These are phyloP conservation scores for Dione juno DNA, from an alignment of 2,888 invertebrate species.

Conservation along the genomic window DNA sequence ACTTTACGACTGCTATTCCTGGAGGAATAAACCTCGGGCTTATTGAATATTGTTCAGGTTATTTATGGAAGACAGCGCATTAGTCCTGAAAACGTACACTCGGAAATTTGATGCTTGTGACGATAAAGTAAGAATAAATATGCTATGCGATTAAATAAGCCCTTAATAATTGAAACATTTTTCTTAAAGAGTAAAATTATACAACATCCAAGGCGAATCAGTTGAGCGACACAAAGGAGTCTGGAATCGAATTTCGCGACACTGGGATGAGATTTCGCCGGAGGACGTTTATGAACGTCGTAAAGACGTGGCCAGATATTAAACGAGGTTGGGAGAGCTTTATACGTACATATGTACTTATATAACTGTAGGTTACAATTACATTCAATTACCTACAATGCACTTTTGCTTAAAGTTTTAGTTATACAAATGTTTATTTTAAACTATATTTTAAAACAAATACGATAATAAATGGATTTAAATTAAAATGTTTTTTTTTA, in stretches of 20 bases:
- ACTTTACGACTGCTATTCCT: slow-evolving; percentile 81
- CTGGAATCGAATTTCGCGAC: slow-evolving; percentile 66
- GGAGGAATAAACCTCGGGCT: slow-evolving; percentile 78
- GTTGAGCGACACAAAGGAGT: slow-evolving; percentile 52
- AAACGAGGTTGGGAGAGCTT: slow-evolving; percentile 49
- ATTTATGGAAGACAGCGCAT: slow-evolving; percentile 79
- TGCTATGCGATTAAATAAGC: neutral
- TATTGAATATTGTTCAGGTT: slow-evolving; percentile 81
- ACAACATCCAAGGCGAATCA: slow-evolving; percentile 23
- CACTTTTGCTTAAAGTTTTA: neutral
- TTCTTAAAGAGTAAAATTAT: slow-evolving; percentile 17
- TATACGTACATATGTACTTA: neutral
- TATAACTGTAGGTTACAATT: neutral
- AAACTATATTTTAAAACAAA: neutral
- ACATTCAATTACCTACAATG: neutral
- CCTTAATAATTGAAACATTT: slow-evolving; percentile 8
- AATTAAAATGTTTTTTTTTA: neutral
- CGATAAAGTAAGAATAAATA: slow-evolving; percentile 15
- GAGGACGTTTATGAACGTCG: slow-evolving; percentile 64
- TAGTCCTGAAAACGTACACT: slow-evolving; percentile 62
- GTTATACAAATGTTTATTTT: neutral
- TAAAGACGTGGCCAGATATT: slow-evolving; percentile 70
- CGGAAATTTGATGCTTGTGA: slow-evolving; percentile 30
- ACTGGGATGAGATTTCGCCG: slow-evolving; percentile 59
- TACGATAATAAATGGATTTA: neutral